Percentiles rank a stretch among this genome's conserved stretches.
These are phyloP conservation scores for Brachystomella parvula DNA, from an alignment of 1,140 invertebrate species.

Conservation along the genomic window DNA sequence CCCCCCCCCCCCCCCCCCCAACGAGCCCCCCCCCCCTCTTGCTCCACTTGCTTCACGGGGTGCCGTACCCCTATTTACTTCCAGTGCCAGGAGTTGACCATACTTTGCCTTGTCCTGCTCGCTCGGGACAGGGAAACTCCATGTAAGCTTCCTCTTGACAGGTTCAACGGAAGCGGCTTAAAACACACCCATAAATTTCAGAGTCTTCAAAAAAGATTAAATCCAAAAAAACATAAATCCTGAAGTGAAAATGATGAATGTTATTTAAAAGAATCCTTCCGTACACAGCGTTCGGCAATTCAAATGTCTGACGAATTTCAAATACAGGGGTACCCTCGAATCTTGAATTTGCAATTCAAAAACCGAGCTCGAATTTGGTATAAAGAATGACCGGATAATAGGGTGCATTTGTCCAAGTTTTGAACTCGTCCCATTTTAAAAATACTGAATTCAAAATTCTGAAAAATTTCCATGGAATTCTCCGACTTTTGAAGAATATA, in stretches of 20 bases:
- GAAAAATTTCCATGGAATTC: no score
- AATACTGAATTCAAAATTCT: no score
- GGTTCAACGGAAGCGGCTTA: background rate
- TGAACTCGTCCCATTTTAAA: no score
- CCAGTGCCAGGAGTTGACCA: no score
- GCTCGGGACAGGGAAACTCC: no score
- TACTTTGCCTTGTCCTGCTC: no score
- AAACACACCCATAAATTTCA: background rate
- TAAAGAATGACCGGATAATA: background rate
- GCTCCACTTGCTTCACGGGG: background rate
- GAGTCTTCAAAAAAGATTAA: slow-evolving; percentile 2
- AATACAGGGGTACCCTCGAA: no score
- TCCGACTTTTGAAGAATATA: no score
- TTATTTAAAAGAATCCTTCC: background rate
- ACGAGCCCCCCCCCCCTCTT: background rate
- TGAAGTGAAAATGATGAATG: background rate
- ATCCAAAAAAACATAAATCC: background rate
- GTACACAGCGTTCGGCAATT: background rate
- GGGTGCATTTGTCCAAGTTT: background rate
- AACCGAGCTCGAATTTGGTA: no score
- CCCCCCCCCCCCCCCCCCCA: background rate
- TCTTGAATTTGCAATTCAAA: no score
- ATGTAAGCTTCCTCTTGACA: background rate
- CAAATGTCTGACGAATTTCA: background rate
- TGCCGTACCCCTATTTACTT: no score